A percentile compares a stretch with the other conserved stretches of the same genome.
Evolutionary conservation across 1,140 invertebrate genomes (phyloP).

Genomic region (Neodiprion fabricii): DNA sequence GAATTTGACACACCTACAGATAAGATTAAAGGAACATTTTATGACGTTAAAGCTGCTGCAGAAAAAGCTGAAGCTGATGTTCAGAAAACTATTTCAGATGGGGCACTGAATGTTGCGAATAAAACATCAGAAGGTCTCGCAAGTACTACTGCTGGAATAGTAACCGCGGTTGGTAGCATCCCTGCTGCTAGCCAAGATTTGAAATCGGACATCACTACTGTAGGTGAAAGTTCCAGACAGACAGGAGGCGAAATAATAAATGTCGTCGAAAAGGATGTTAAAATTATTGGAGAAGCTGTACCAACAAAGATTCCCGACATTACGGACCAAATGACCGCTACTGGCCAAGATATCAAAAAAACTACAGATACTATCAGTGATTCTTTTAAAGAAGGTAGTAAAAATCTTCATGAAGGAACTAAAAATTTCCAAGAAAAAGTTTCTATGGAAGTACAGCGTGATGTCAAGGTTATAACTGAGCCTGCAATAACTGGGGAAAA

Average conservation of each 20-base stretch:
- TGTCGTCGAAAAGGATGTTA: slow-evolving; percentile 17
- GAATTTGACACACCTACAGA: slow-evolving; percentile 36
- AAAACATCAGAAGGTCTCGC: not conserved
- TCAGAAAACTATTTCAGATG: not conserved
- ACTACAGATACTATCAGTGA: not conserved
- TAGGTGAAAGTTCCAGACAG: slow-evolving; percentile 20
- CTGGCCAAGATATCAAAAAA: not conserved
- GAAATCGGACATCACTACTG: slow-evolving; percentile 19
- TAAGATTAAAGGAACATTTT: slow-evolving; percentile 36
- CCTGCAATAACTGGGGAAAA: not conserved
- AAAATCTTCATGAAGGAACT: not conserved
- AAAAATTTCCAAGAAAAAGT: not conserved
- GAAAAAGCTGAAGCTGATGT: slow-evolving; percentile 2
- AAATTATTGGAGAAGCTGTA: not conserved
- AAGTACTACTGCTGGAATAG: slow-evolving; percentile 1
- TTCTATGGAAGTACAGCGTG: not conserved
- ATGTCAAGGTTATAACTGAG: slow-evolving; percentile 1
- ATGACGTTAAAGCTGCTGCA: slow-evolving; percentile 30
- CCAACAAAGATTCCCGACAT: not conserved
- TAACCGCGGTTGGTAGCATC: not conserved
- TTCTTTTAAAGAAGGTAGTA: not conserved
- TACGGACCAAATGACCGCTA: not conserved
- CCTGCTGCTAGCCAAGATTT: slow-evolving; percentile 12
- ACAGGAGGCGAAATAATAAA: slow-evolving; percentile 2
- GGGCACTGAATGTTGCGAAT: not conserved